Conservation (phyloP, 2,113 vertebrate genomes). For the Myotis lucifugus region DNA sequence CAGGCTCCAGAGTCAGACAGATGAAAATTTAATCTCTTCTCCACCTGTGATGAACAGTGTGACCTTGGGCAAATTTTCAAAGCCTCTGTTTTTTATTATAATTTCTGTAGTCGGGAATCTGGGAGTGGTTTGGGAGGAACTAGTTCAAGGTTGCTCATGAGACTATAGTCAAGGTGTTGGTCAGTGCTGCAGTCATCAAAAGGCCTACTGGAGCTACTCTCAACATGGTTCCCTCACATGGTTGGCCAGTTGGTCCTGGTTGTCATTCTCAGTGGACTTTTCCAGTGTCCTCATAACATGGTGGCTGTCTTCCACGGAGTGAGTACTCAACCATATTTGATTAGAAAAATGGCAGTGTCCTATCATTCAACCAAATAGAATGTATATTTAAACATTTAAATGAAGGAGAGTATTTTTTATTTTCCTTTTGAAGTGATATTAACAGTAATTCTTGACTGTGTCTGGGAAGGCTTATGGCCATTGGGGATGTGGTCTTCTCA, state of each 20-base stretch:
- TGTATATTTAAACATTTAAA: slow-evolving; percentile 11
- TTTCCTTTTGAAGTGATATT: slow-evolving; percentile 5
- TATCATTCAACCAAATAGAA: not conserved
- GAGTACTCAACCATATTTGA: not conserved
- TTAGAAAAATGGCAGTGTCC: not conserved
- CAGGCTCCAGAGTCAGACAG: not conserved
- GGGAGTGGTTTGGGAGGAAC: not conserved
- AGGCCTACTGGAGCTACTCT: not conserved
- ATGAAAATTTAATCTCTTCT: not conserved
- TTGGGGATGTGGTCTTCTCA: not conserved
- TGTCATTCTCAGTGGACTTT: not conserved
- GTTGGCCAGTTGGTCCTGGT: not conserved
- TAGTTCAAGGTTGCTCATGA: not conserved
- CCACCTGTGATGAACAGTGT: not conserved
- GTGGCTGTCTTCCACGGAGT: not conserved
- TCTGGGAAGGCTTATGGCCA: not conserved
- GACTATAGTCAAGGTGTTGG: not conserved
- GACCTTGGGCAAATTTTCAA: not conserved
- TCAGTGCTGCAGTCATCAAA: not conserved
- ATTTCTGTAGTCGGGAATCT: slow-evolving; percentile 3
- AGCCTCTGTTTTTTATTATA: not conserved
- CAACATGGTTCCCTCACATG: not conserved
- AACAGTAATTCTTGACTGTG: not conserved
- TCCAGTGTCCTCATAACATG: not conserved
- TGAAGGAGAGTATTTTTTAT: not conserved